Conservation (phyloP, 2,888 invertebrate species). For the Pterostichus niger region DNA sequence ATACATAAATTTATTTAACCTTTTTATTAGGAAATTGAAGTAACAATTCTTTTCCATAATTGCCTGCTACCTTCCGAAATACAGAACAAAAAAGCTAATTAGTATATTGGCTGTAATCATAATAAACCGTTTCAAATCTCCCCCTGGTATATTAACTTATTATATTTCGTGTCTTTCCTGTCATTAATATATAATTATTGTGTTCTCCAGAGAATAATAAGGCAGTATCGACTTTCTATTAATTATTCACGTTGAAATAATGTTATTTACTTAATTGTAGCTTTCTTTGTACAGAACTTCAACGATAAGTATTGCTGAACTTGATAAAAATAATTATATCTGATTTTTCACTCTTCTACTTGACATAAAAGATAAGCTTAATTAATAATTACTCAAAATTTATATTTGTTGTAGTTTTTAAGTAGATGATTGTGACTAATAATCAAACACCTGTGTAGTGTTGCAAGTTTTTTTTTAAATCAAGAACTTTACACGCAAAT, state of each 20-base stretch:
- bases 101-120: background rate
- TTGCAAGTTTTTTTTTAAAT: background rate
- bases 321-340: constrained; percentile 29
- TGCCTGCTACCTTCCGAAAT: background rate
- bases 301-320: constrained; percentile 13
- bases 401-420: no score
- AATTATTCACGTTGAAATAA: constrained; percentile 56
- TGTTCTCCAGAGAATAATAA: constrained; percentile 25
- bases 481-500: background rate
- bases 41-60: no score
- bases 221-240: constrained; percentile 41
- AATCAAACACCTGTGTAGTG: no score
- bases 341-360: constrained; percentile 26
- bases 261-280: constrained; percentile 57
- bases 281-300: constrained; percentile 20
- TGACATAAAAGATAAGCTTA: background rate
- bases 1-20: no score
- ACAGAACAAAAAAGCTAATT: constrained; percentile 1
- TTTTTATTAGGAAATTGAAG: no score
- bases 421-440: no score
- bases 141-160: constrained; percentile 50
- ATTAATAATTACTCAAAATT: background rate
- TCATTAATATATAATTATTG: constrained; percentile 63
- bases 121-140: constrained; percentile 11
- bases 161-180: constrained; percentile 52